Evolutionary conservation across 92 coral and sea anemone species (phyloP), one percentile per base, ranked within the genome.

Genomic region (Epizoanthus stellaris): DNA sequence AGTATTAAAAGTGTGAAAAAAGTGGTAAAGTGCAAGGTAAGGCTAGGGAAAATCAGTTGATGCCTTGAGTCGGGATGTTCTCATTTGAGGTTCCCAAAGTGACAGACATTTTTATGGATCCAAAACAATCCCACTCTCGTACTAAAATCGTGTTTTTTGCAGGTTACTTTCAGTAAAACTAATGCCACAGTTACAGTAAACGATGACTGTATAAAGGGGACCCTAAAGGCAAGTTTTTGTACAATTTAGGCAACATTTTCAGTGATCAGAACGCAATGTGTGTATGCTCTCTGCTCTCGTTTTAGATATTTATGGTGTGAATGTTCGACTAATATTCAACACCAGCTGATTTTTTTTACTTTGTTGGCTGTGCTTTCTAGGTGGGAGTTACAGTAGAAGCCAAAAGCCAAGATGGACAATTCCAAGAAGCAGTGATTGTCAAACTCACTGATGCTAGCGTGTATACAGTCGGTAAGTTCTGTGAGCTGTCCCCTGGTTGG

Each of bases 401-500:
- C 39, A 92, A 94, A 43, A 91, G 87, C 66, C 94, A 90, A 5
- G 97, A 96, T 89, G 98, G 98, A 40, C 93, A 91, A 30, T 90
- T 86, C 47, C 90, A 92, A 90, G 93, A 90, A 69, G 99, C 97
- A 80, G 90, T 91, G 9, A 88, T 94, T 57, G 84, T 91, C 17
- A 96, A 96, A 84, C 95, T 96, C 69, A 96, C 98, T 47, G 99
- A 96, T 86, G 98, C 99, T 23, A 96, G 99, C 76, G 89, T 91
- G 5, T 96, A 96, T 64, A 96, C 99, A 85, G 99, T 96, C 77
- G 98, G 98, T 95, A 83, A 91, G 93, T 66, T 19, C 17, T 79
- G 39, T 60, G 70, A n/a, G 61, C 62, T 74, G 72, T 58, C 67
- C 62, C 57, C 57, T 42, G 21, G 19, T 3, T 58, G 66, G 30